Conservation (phyloP, 2,113 vertebrate genomes). For the Ciconia boyciana region DNA sequence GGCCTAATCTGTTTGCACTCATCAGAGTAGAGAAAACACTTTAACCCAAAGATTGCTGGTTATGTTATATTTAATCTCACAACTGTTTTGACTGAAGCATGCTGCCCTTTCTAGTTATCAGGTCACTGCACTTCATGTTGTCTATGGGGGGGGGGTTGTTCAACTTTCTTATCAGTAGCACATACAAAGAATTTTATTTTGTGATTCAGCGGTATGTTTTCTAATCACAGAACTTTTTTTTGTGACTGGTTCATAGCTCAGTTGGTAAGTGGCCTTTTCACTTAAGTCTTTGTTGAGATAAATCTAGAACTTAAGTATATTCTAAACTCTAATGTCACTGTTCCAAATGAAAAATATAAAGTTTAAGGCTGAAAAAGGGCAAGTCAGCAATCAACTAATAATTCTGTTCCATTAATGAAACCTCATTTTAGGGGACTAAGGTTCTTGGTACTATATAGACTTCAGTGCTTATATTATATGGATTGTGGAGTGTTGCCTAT, state of each 20-base stretch:
- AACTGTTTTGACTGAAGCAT: background rate
- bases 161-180: background rate
- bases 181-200: background rate
- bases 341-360: background rate
- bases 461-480: background rate
- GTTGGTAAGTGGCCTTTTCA: background rate
- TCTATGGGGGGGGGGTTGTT: background rate
- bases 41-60: background rate
- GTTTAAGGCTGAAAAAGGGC: background rate
- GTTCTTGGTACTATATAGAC: background rate
- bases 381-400: background rate
- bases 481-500: background rate
- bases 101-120: background rate
- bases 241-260: background rate
- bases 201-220: background rate
- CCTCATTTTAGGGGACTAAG: background rate
- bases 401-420: background rate
- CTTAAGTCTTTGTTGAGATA: background rate
- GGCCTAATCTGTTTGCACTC: background rate
- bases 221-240: background rate
- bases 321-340: background rate
- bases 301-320: background rate
- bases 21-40: background rate
- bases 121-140: background rate
- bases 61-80: background rate